Conservation (phyloP, 2,888 invertebrate genomes). For the Rhabditoides inermis region DNA sequence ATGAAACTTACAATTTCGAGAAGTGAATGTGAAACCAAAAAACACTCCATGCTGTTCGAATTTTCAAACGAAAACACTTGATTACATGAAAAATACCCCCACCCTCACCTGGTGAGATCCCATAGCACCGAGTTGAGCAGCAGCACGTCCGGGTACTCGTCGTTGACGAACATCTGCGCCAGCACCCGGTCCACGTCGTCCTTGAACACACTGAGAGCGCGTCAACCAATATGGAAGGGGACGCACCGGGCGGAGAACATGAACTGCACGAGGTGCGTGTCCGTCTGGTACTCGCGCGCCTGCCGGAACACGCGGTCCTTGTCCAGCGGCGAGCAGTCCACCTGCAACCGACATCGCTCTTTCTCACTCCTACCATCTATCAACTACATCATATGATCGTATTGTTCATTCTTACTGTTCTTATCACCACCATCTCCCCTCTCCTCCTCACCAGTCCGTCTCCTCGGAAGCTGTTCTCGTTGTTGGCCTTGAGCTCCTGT, state of each 20-base stretch:
- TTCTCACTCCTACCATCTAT: not conserved
- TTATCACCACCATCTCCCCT: not conserved
- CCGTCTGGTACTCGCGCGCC: slow-evolving; percentile 24
- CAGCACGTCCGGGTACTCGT: slow-evolving; percentile 25
- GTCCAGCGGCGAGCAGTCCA: slow-evolving; percentile 17
- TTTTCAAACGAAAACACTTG: too few species aligned
- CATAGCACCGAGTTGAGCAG: slow-evolving; percentile 29
- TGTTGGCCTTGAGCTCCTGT: slow-evolving; percentile 1
- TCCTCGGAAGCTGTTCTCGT: slow-evolving; percentile 13
- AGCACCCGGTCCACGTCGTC: slow-evolving; percentile 22
- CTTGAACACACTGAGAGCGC: slow-evolving; percentile 16
- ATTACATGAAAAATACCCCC: too few species aligned
- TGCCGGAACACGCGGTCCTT: slow-evolving; percentile 27
- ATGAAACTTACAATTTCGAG: too few species aligned
- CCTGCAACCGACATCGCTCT: slow-evolving; percentile 11
- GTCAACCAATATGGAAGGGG: not conserved
- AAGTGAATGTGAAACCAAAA: too few species aligned
- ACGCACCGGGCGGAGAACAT: slow-evolving; percentile 24
- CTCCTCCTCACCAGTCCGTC: slow-evolving; percentile 18
- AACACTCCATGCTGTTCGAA: too few species aligned
- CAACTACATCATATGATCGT: not conserved
- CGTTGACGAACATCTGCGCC: slow-evolving; percentile 9
- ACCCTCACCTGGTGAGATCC: slow-evolving; percentile 24
- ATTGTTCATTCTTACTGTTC: not conserved
- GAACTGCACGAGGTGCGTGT: slow-evolving; percentile 20